Evolutionary conservation across 64 coral and sea anemone genomes (phyloP), one percentile per base, ranked within the genome.

Genomic region (Montipora capricornis): DNA sequence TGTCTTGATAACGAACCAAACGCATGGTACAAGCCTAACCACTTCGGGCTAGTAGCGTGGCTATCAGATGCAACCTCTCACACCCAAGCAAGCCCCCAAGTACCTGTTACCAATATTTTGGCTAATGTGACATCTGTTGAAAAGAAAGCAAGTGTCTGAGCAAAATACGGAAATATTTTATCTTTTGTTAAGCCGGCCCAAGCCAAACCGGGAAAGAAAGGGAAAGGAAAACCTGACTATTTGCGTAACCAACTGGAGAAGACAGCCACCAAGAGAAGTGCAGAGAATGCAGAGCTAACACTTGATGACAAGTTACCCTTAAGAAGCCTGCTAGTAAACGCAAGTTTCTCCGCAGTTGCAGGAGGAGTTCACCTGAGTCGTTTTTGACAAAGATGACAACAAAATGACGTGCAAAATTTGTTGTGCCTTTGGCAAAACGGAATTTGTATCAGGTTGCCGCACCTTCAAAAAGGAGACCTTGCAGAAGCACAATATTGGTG

Each of bases 371-470:
- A 29, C 26, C 26, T 29, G 26, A 24, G 26, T 29, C 26, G 26
- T 29, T 29, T 29, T 29, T 29, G 26, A 29, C 26, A 29, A 29
- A 29, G 26, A 29, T 29, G 26, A 29, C 26, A 29, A 29, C 26
- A 29, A 29, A 29, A 75, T 89, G 68, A 89, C 87, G 13, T 89
- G 87, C 46, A 51, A 47, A 48, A 52, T 52, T 16, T 89, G 87
- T 89, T 76, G 47, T 0, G 87, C 44, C 15, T 89, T 89, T 89
- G 87, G 87, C 44, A 89, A 89, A 89, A 51, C 87, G 48, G 87
- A 89, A 51, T 89, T 89, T 48, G 8, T 89, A 5, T 19, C 29
- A 17, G 87, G 87, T 20, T 76, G 70, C 70, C 16, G 70, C 67
- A 89, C 71, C 20, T 50, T 89, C 22, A 87, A 87, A 24, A 87